These are phyloP conservation scores for Montipora sp. DNA, from an alignment of 64 coral and sea anemone species.

Conservation along the genomic window DNA sequence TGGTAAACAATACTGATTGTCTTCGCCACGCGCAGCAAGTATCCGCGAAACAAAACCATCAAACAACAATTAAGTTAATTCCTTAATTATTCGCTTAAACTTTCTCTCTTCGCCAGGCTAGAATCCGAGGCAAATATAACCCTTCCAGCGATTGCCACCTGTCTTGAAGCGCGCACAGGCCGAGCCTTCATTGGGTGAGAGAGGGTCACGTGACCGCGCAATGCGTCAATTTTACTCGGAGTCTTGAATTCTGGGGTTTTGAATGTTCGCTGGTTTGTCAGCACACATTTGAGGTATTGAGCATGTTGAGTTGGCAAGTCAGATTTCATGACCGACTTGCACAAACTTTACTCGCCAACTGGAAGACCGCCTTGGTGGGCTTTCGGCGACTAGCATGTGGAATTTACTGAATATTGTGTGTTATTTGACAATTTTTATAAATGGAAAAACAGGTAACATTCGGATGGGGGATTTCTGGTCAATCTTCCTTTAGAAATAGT, in stretches of 20 bases:
- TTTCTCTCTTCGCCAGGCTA: background rate
- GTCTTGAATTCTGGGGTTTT: conserved; percentile 62
- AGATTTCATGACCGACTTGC: conserved; percentile 31
- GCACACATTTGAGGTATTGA: conserved; percentile 28
- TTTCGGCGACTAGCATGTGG: conserved; percentile 39
- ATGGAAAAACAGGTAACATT: conserved; percentile 34
- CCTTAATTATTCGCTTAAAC: conserved; percentile 26
- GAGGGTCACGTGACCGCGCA: conserved; percentile 19
- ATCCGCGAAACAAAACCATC: conserved; percentile 55
- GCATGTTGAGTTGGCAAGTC: conserved; percentile 34
- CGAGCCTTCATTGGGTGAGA: background rate
- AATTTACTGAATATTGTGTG: conserved; percentile 51
- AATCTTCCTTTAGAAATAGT: background rate
- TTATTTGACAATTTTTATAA: conserved; percentile 30
- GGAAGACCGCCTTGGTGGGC: conserved; percentile 38
- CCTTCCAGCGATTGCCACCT: conserved; percentile 22
- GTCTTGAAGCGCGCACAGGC: background rate
- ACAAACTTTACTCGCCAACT: conserved; percentile 5
- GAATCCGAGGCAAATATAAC: conserved; percentile 41
- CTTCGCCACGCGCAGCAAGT: conserved; percentile 51
- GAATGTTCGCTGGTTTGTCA: conserved; percentile 43
- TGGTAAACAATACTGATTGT: conserved; percentile 53
- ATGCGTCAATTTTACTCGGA: conserved; percentile 50
- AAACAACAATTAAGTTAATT: conserved; percentile 40
- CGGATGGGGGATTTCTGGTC: conserved; percentile 35